phyloP scores from a whole-genome alignment of 2,797 vertebrate species.

The Takifugu rubripes region DNA sequence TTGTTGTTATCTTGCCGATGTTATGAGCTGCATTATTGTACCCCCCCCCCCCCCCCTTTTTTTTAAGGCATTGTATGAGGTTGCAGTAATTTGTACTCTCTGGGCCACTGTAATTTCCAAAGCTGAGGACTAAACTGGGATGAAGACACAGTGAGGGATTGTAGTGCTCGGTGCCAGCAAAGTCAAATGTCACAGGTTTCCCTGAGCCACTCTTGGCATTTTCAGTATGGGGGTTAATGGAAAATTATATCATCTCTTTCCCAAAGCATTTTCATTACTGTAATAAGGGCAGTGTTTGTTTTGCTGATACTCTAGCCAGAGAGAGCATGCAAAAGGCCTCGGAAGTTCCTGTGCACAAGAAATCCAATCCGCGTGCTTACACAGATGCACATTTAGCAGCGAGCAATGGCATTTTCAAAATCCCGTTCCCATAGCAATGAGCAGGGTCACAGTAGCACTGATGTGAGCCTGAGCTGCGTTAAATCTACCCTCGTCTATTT shows the following conservation, averaged over 20 bases:
- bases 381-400: slow-evolving; percentile 14
- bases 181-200: slow-evolving; percentile 70
- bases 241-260: slow-evolving; percentile 57
- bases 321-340: slow-evolving; percentile 28
- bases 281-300: slow-evolving; percentile 68
- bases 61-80: too few species aligned
- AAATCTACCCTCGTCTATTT: slow-evolving; percentile 7
- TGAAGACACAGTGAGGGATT: slow-evolving; percentile 19
- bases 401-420: slow-evolving; percentile 37
- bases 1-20: too few species aligned
- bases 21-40: too few species aligned
- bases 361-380: slow-evolving; percentile 29
- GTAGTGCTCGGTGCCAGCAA: slow-evolving; percentile 41
- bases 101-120: background rate
- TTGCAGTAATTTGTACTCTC: background rate
- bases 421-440: slow-evolving; percentile 47
- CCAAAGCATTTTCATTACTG: slow-evolving; percentile 63
- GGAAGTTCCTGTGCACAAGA: slow-evolving; percentile 28
- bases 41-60: too few species aligned
- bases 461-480: background rate
- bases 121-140: slow-evolving; percentile 12
- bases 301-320: slow-evolving; percentile 48
- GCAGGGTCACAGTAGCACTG: background rate
- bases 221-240: slow-evolving; percentile 47
- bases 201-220: slow-evolving; percentile 59